These are phyloP conservation scores for human DNA, from an alignment of 2,113 vertebrate genomes.

Conservation along the genomic window DNA sequence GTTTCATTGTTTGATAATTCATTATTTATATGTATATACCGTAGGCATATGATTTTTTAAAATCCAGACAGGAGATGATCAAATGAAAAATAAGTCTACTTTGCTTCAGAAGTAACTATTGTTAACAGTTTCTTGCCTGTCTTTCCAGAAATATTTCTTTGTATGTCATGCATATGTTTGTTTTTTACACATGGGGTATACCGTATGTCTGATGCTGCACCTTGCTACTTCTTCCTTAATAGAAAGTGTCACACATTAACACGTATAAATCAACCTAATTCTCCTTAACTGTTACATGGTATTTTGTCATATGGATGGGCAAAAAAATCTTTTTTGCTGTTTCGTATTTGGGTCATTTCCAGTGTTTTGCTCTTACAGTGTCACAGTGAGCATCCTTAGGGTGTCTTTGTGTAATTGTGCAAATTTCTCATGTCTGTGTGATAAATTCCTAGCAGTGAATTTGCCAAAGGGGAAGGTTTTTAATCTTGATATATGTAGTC, in stretches of 20 bases:
- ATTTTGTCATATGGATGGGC: neutral
- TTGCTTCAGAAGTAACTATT: neutral
- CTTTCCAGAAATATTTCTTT: neutral
- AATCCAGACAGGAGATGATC: neutral
- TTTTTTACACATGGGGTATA: neutral
- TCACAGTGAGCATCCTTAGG: neutral
- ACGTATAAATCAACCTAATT: accelerated
- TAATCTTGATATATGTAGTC: neutral
- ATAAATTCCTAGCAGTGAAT: neutral
- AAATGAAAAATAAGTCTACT: neutral
- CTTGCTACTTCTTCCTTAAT: neutral
- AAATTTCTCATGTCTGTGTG: neutral
- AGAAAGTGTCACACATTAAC: too few relatives aligned
- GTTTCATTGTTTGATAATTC: neutral
- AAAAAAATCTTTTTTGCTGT: neutral
- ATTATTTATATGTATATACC: neutral
- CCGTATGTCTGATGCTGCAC: neutral
- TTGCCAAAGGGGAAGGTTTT: neutral
- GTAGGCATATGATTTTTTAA: neutral
- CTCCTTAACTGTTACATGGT: neutral
- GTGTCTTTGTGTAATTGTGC: neutral
- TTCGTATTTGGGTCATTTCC: neutral
- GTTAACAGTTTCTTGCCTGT: neutral
- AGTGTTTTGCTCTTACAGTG: neutral
- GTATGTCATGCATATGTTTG: neutral